These are phyloP conservation scores for Psittacula echo DNA, from an alignment of 2,797 vertebrate species.

Conservation along the genomic window DNA sequence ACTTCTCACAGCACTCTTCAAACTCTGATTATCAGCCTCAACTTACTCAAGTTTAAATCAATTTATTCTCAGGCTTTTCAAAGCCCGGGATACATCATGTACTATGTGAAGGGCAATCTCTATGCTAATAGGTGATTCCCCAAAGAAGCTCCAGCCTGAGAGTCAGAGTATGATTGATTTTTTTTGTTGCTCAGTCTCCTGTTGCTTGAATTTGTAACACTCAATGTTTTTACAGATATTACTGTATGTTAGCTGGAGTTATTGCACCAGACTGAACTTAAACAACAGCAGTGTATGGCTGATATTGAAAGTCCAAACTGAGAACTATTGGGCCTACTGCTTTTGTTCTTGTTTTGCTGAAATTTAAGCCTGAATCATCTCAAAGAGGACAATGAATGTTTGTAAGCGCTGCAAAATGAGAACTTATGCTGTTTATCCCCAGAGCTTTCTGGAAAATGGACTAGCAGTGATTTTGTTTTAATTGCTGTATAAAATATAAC, in stretches of 20 bases:
- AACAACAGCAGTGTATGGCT: not conserved
- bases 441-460: not conserved
- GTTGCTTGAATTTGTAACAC: not conserved
- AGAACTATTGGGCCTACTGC: not conserved
- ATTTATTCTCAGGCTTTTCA: not conserved
- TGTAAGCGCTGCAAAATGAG: not conserved
- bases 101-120: not conserved
- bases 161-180: not conserved
- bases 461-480: constrained; percentile 9
- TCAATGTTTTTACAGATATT: not conserved
- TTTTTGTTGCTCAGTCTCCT: not conserved
- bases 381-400: not conserved
- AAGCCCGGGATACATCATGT: not conserved
- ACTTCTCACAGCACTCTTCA: not conserved
- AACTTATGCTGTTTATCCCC: not conserved
- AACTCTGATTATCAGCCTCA: not conserved
- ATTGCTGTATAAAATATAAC: not conserved
- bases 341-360: not conserved
- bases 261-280: constrained; percentile 12
- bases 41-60: not conserved
- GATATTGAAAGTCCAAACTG: not conserved
- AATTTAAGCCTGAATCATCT: not conserved
- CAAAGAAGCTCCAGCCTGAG: not conserved
- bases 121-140: not conserved
- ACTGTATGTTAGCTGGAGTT: not conserved